These are phyloP conservation scores for Chionoecetes opilio DNA, from an alignment of 1,140 invertebrate species.

Conservation along the genomic window DNA sequence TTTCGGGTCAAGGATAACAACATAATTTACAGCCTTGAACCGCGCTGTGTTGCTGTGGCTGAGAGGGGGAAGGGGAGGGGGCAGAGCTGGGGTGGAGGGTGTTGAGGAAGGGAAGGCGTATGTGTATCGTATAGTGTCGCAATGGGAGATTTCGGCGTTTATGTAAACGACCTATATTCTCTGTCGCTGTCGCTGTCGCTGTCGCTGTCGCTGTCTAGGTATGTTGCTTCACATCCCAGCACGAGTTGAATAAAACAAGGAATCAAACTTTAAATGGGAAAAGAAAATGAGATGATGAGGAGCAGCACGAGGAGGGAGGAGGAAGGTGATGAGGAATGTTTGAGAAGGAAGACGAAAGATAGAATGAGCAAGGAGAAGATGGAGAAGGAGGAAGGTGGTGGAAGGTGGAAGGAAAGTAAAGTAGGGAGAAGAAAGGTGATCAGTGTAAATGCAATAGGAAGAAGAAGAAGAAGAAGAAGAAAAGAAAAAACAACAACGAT, in stretches of 20 bases:
- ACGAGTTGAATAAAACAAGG: background rate
- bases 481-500: too few relatives aligned
- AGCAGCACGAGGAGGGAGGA: background rate
- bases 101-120: too few relatives aligned
- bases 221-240: too few relatives aligned
- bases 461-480: background rate
- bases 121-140: background rate
- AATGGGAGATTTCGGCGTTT: background rate
- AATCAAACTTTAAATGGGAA: too few relatives aligned
- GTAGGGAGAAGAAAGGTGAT: too few relatives aligned
- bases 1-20: background rate
- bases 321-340: too few relatives aligned
- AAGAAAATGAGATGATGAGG: background rate
- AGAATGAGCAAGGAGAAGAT: background rate
- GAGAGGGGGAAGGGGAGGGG: too few relatives aligned
- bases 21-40: background rate
- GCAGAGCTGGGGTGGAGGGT: too few relatives aligned
- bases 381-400: background rate
- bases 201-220: background rate
- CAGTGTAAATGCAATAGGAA: background rate
- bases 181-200: background rate
- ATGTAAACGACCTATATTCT: background rate
- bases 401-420: too few relatives aligned
- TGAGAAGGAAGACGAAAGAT: too few relatives aligned
- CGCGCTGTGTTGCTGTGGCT: too few relatives aligned